phyloP scores from a whole-genome alignment of 2,888 invertebrate genomes.

The Pomacea canaliculata region DNA sequence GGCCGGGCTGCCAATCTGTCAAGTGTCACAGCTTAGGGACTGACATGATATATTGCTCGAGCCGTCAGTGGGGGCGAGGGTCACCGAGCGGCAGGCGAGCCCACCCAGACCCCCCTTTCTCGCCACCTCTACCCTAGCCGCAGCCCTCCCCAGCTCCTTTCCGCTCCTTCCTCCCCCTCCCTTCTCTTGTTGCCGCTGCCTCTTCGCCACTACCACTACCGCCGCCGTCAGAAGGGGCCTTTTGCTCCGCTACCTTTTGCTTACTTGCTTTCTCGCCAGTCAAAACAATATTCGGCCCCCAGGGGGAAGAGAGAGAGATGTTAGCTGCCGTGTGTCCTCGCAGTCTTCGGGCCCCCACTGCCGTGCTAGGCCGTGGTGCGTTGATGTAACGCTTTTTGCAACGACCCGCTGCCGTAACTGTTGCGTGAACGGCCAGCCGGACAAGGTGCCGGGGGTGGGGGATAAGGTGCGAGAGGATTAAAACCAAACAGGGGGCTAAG shows the following conservation, averaged over 20 bases:
- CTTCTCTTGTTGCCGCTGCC: background rate
- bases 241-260: constrained; percentile 25
- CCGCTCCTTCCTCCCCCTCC: background rate
- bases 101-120: constrained; percentile 14
- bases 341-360: background rate
- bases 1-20: constrained; percentile 58
- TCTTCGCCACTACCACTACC: constrained; percentile 19
- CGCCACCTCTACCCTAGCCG: constrained; percentile 9
- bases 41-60: constrained; percentile 63
- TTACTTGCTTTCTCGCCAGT: constrained; percentile 33
- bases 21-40: constrained; percentile 63
- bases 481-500: background rate
- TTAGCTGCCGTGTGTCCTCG: constrained; percentile 5
- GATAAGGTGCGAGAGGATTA: background rate
- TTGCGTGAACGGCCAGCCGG: no score
- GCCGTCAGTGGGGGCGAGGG: constrained; percentile 52
- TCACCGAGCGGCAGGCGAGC: constrained; percentile 33
- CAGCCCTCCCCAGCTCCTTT: background rate
- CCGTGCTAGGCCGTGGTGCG: background rate
- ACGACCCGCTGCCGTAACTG: background rate
- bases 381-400: background rate
- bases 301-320: constrained; percentile 26
- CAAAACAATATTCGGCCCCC: constrained; percentile 29
- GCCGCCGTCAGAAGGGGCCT: constrained; percentile 1
- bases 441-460: background rate